Base-by-base conservation (phyloP, 1,140 invertebrate species). In the Drosophila miranda region DNA sequence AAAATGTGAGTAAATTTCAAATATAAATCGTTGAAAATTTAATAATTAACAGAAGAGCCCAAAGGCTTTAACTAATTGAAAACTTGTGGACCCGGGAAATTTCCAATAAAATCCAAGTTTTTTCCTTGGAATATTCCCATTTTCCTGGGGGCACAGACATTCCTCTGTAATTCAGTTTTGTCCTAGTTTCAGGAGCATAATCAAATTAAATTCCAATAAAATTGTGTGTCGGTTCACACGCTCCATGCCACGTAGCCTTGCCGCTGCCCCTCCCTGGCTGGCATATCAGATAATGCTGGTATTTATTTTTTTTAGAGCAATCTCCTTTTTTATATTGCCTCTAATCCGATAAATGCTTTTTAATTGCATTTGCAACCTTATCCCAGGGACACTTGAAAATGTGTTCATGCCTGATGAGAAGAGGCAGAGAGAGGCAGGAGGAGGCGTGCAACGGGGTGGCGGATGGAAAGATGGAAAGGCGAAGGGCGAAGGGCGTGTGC, bases 271-370 rank as follows among this genome's bases (percentile, higher is more conserved):
- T 50, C 69, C 45, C 9, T 42, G 51, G 50, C 51, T 42, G 52
- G 45, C 14, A 21, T 48, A 73, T 58, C 59, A 50, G 48, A 48
- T 61, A 75, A 64, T 81, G 58, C 54, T 66, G 62, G 59, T 72
- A 66, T 61, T 78, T 66, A 26, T 57, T 55, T 42, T 42, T 64
- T 54, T 58, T 68, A 55, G 41, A 52, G 63, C 73, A 82, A 80
- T 76, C 67, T 75, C 57, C 58, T 49, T 51, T 61, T 49, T 51
- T 62, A 4, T 74, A 81, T 74, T 70, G 79, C 63, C 69, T 66
- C 56, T 80, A 74, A 84, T 79, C 81, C 62, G 72, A 46, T 84
- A 84, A 84, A 84, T 84, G 73, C 59, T 87, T 81, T 84, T 86
- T 84, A 84, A 84, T 84, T 84, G 81, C 59, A 77, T 84, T 58